These are phyloP conservation scores for Cassiopea xamachana DNA, from an alignment of 30 jellyfish, hydroid and myxozoan genomes.

Conservation along the genomic window DNA sequence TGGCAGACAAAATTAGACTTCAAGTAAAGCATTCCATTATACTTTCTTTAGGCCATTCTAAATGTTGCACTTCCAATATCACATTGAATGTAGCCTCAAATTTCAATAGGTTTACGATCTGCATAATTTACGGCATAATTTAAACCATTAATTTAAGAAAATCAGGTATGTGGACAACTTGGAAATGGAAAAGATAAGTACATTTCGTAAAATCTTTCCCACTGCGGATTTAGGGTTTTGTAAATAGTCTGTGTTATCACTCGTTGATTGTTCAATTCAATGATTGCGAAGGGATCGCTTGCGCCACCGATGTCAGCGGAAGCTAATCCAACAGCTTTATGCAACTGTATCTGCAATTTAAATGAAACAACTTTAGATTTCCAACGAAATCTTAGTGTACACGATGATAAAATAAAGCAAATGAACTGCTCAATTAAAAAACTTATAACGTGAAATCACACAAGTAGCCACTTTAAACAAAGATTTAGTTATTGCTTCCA, in stretches of 20 bases:
- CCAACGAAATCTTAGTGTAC: too few relatives aligned
- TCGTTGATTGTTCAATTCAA: slow-evolving; percentile 89
- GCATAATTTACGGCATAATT: too few relatives aligned
- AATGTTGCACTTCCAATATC: too few relatives aligned
- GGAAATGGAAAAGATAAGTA: slow-evolving; percentile 9
- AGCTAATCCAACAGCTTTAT: slow-evolving; percentile 94
- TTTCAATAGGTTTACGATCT: too few relatives aligned
- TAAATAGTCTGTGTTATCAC: slow-evolving; percentile 93
- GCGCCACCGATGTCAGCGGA: slow-evolving; percentile 97
- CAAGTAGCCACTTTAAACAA: too few relatives aligned
- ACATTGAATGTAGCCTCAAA: too few relatives aligned
- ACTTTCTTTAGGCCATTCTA: too few relatives aligned
- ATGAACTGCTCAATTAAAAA: not conserved
- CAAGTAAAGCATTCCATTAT: too few relatives aligned
- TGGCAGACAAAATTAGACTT: too few relatives aligned
- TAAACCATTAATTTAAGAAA: too few relatives aligned
- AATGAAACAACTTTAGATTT: not conserved
- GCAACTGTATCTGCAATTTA: slow-evolving; percentile 51
- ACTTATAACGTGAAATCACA: not conserved
- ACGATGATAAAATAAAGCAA: not conserved
- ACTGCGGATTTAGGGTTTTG: slow-evolving; percentile 93
- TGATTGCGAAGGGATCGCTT: slow-evolving; percentile 96
- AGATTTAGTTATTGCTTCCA: too few relatives aligned
- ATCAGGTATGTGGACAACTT: too few relatives aligned
- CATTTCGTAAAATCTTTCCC: slow-evolving; percentile 96